Percentiles rank a stretch among this genome's conserved stretches.
These are phyloP conservation scores for Lacerta bilineata DNA, from an alignment of 2,797 vertebrate species.

Conservation along the genomic window DNA sequence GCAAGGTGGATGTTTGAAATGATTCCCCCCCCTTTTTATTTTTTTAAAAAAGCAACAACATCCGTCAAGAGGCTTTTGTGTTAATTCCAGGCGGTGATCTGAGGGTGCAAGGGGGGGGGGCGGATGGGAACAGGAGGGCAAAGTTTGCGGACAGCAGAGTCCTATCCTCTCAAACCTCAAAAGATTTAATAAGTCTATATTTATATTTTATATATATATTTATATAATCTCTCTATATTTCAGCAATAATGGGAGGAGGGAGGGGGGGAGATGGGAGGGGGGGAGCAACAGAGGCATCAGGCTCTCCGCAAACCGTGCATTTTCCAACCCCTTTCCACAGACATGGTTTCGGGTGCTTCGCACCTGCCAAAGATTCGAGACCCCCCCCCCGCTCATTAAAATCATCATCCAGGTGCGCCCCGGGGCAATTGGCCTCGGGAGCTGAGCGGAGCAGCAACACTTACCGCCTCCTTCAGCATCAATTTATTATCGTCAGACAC, in stretches of 20 bases:
- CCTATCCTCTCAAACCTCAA: constrained; percentile 73
- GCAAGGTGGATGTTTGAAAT: constrained; percentile 59
- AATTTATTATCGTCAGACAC: constrained; percentile 71
- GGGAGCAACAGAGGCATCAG: constrained; percentile 49
- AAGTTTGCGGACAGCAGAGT: constrained; percentile 69
- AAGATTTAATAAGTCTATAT: constrained; percentile 78
- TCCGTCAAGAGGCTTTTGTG: constrained; percentile 18
- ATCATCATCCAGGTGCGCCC: constrained; percentile 33
- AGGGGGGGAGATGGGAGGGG: constrained; percentile 44
- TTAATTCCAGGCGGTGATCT: constrained; percentile 14
- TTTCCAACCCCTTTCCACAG: constrained; percentile 44
- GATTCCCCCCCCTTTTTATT: constrained; percentile 42
- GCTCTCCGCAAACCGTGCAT: too few species aligned
- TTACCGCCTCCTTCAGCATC: constrained; percentile 73
- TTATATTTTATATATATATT: constrained; percentile 74
- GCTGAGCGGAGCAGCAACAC: constrained; percentile 57
- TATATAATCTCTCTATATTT: constrained; percentile 84
- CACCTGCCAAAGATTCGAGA: constrained; percentile 25
- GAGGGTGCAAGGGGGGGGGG: constrained; percentile 29
- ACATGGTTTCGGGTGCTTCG: constrained; percentile 44
- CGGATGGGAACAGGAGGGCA: constrained; percentile 61
- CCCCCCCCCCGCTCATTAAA: constrained; percentile 56
- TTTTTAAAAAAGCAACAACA: constrained; percentile 62
- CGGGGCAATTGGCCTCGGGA: constrained; percentile 26
- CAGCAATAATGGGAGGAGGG: constrained; percentile 68